phyloP scores from a whole-genome alignment of 2,888 invertebrate species.

The Drosophila anceps region DNA sequence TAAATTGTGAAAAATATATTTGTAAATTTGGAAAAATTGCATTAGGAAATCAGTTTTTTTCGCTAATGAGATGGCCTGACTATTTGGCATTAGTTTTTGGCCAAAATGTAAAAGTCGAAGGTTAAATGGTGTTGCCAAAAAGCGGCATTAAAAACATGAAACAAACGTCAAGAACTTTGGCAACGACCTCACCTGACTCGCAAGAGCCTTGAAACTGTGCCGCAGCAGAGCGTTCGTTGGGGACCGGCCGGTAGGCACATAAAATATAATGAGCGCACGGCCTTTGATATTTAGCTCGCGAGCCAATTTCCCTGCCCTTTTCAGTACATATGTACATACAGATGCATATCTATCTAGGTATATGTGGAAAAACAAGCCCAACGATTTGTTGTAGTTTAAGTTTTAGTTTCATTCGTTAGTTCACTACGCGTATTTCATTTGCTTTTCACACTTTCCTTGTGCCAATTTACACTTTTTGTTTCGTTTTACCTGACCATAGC shows the following conservation, averaged over 20 bases:
- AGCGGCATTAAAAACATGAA: slow-evolving; percentile 3
- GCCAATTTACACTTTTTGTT: slow-evolving; percentile 75
- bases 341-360: neutral
- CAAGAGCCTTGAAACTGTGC: slow-evolving; percentile 70
- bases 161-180: slow-evolving; percentile 46
- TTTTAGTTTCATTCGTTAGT: slow-evolving; percentile 21
- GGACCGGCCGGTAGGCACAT: slow-evolving; percentile 62
- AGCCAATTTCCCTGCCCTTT: slow-evolving; percentile 22
- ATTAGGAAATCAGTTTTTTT: slow-evolving; percentile 8
- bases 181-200: slow-evolving; percentile 58
- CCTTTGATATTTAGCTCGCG: slow-evolving; percentile 73
- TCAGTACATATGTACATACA: slow-evolving; percentile 1
- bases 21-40: slow-evolving; percentile 5
- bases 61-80: slow-evolving; percentile 30
- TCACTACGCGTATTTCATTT: slow-evolving; percentile 47
- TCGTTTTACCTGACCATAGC: slow-evolving; percentile 47
- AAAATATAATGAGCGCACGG: slow-evolving; percentile 75
- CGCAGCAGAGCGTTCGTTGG: slow-evolving; percentile 23
- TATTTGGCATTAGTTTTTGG: slow-evolving; percentile 43
- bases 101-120: slow-evolving; percentile 52
- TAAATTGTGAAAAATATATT: neutral
- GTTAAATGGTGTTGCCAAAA: slow-evolving; percentile 50
- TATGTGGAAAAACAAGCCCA: slow-evolving; percentile 3
- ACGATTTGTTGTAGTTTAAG: slow-evolving; percentile 39
- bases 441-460: slow-evolving; percentile 80